A percentile compares a stretch with the other conserved stretches of the same genome.
phyloP scores from a whole-genome alignment of 2,113 vertebrate genomes.

The Strix aluco region DNA sequence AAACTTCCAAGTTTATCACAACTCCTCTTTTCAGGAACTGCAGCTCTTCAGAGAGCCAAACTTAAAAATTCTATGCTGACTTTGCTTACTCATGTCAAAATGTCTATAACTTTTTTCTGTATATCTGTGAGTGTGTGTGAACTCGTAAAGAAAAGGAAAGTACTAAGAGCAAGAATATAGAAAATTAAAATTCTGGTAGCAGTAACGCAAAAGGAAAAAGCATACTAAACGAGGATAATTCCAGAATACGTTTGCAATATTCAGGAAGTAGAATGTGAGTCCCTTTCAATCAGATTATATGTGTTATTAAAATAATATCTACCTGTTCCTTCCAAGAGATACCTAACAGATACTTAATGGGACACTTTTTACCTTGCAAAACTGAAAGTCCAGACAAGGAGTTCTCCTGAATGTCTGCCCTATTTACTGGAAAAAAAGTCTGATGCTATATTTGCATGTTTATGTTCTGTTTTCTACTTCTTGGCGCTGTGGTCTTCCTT shows the following conservation, averaged over 20 bases:
- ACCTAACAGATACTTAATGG: not conserved
- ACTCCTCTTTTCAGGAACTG: not conserved
- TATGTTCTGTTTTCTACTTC: not conserved
- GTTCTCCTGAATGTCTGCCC: not conserved
- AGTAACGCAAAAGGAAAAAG: not conserved
- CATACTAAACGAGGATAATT: not conserved
- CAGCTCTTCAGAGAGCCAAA: not conserved
- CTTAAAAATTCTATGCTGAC: not conserved
- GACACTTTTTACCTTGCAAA: not conserved
- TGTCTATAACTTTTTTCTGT: rapidly evolving
- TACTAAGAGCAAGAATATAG: not conserved
- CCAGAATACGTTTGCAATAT: not conserved
- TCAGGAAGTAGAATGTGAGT: not conserved
- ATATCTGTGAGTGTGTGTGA: not conserved
- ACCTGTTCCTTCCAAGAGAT: not conserved
- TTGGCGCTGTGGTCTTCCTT: not conserved
- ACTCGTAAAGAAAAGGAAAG: not conserved
- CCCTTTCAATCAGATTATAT: not conserved
- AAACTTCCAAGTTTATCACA: not conserved
- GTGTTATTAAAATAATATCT: not conserved
- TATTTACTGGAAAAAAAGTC: not conserved
- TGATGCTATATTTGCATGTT: not conserved
- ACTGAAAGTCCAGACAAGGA: not conserved
- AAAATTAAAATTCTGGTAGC: not conserved
- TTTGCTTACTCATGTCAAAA: not conserved